Base-by-base conservation (phyloP, 2,797 vertebrate genomes). In the Protosalanx chinensis region DNA sequence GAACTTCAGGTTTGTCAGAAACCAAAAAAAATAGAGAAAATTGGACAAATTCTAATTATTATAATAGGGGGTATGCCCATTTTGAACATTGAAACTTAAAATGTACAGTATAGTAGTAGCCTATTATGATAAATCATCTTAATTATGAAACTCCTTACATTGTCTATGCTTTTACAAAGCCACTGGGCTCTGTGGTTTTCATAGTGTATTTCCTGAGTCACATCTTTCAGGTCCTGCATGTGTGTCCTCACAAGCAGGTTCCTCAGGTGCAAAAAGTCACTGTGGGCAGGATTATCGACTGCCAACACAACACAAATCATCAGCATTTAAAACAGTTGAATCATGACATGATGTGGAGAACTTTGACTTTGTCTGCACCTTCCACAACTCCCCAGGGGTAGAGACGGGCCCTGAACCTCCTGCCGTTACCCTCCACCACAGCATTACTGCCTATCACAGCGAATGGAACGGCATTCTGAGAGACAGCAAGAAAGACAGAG, bases 311-410 rank as follows among this genome's bases (percentile, higher is more conserved):
- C 0, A 76, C 68, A 77, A n/a, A 3, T 0, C 4, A 56, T 56
- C 51, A 56, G 51, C 51, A n/a, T n/a, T 16, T 16, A 56, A 5
- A 16, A 56, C 4, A n/a, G 51, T 56, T n/a, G 15, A n/a, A 56
- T 56, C 51, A 7, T n/a, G 51, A 56, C 18, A 56, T 16, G 13
- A 53, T 27, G 20, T 23, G 20, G 57, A 59, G 8, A 56, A 56
- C 51, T n/a, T 56, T 56, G 18, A 56, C 18, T 56, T 56, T 16
- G 4, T 29, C 10, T 5, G 8, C 88, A 95, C 95, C 94, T 87
- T 95, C 95, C 5, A 94, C 94, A 0, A 93, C 87, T 1, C 95
- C 95, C 95, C 95, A 96, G 7, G 94, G 92, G 76, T 96, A 96
- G 10, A 81, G 41, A 0, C 94, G 93, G 66, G 93, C 94, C 62